A percentile compares a stretch with the other conserved stretches of the same genome.
Conservation (phyloP, 2,113 vertebrate species). For the Oreotrochilus melanogaster region DNA sequence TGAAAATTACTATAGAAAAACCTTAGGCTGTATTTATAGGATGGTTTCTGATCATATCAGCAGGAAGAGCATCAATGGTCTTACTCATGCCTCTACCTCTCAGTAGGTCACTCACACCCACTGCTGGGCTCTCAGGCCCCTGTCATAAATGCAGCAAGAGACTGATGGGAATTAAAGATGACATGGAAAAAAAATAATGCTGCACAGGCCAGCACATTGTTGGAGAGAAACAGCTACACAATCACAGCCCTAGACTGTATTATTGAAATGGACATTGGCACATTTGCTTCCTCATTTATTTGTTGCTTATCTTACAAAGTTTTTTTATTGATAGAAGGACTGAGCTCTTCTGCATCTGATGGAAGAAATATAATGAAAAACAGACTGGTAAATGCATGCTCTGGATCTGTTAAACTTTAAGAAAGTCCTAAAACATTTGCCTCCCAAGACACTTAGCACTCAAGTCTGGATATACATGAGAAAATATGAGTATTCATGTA, state of each 20-base stretch:
- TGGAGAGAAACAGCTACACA: background rate
- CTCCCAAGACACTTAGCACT: background rate
- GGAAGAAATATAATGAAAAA: background rate
- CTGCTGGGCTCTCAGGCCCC: rapidly evolving
- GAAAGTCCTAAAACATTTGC: background rate
- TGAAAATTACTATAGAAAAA: background rate
- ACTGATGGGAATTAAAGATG: background rate
- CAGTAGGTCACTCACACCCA: background rate
- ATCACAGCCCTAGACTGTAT: background rate
- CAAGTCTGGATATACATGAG: background rate
- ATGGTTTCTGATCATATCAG: background rate
- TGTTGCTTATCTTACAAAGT: background rate
- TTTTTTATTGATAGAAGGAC: background rate
- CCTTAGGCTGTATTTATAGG: background rate
- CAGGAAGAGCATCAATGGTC: background rate
- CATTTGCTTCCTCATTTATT: background rate
- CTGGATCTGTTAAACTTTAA: background rate
- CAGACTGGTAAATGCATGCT: background rate
- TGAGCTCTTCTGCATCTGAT: background rate
- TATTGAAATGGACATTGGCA: background rate
- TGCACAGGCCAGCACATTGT: background rate
- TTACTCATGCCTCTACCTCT: background rate
- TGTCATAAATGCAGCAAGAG: rapidly evolving
- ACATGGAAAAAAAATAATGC: background rate
- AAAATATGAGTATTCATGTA: rapidly evolving